These are phyloP conservation scores for Drosophila aldrichi DNA, from an alignment of 2,888 invertebrate genomes.

Conservation along the genomic window DNA sequence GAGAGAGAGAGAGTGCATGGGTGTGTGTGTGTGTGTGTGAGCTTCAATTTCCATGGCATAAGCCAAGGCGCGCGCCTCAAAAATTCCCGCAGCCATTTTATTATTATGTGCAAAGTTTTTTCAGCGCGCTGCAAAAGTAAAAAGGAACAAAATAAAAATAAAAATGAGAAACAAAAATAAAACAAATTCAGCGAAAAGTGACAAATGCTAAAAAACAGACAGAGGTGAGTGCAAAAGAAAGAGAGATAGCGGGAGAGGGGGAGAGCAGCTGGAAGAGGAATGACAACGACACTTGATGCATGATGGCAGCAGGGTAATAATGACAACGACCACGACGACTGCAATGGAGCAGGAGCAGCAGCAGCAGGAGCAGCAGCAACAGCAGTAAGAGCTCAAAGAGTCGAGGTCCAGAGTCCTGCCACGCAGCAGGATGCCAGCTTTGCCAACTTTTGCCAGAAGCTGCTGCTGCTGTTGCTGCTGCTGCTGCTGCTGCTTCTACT, in stretches of 20 bases:
- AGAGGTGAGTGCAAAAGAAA: slow-evolving; percentile 21
- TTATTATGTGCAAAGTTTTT: slow-evolving; percentile 75
- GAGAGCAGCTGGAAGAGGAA: slow-evolving; percentile 27
- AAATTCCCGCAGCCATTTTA: slow-evolving; percentile 74
- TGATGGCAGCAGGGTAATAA: slow-evolving; percentile 80
- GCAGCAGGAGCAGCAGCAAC: slow-evolving; percentile 5
- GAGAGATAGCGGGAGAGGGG: not conserved
- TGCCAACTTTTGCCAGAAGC: slow-evolving; percentile 23
- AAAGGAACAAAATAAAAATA: not conserved
- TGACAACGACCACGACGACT: slow-evolving; percentile 66
- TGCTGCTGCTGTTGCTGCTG: not conserved
- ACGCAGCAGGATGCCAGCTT: slow-evolving; percentile 37
- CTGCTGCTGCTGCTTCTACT: not conserved
- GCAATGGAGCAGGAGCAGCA: slow-evolving; percentile 54
- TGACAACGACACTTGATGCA: slow-evolving; percentile 79
- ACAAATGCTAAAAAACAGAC: slow-evolving; percentile 45
- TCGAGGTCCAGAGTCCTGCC: slow-evolving; percentile 43
- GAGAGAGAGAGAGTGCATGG: not conserved
- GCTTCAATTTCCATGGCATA: slow-evolving; percentile 67
- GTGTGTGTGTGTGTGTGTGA: not conserved
- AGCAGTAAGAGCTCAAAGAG: slow-evolving; percentile 40
- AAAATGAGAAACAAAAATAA: slow-evolving; percentile 39
- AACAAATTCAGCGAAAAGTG: slow-evolving; percentile 60
- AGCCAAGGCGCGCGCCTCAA: slow-evolving; percentile 70
- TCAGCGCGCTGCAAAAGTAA: slow-evolving; percentile 24